Evolutionary conservation across 2,797 vertebrate genomes (phyloP).

Genomic region (Manis javanica): DNA sequence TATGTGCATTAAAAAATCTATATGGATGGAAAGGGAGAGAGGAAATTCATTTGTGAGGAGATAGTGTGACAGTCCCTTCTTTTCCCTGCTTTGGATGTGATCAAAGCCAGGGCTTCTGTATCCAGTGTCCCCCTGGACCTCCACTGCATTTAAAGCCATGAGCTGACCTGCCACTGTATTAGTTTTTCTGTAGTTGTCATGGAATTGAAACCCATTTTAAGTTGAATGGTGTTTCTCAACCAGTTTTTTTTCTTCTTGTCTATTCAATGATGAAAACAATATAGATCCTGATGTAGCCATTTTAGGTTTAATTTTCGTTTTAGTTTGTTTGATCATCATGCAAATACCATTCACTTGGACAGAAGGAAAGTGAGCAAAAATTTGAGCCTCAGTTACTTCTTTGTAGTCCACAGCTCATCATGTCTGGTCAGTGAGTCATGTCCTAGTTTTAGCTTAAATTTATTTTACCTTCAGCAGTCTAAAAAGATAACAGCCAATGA

Average conservation of each 20-base stretch:
- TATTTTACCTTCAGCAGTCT: background rate
- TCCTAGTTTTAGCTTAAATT: constrained; percentile 27
- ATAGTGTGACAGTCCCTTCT: background rate
- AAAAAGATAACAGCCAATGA: background rate
- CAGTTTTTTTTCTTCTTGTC: background rate
- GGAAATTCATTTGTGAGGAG: background rate
- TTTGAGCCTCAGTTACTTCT: background rate
- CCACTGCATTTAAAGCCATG: background rate
- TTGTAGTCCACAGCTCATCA: background rate
- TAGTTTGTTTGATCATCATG: background rate
- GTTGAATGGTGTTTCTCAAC: background rate
- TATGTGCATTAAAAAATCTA: background rate
- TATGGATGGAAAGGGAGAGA: background rate
- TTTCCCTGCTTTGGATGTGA: background rate
- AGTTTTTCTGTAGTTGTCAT: background rate
- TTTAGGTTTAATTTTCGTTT: background rate
- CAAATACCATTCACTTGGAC: background rate
- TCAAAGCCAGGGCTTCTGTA: background rate
- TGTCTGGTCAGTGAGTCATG: background rate
- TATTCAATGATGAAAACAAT: background rate
- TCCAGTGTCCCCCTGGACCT: background rate
- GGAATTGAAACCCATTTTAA: background rate
- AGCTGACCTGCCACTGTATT: no score
- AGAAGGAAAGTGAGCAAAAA: background rate
- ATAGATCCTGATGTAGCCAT: background rate